A percentile compares a stretch with the other conserved stretches of the same genome.
These are phyloP conservation scores for Pica pica DNA, from an alignment of 2,113 vertebrate genomes.

Conservation along the genomic window DNA sequence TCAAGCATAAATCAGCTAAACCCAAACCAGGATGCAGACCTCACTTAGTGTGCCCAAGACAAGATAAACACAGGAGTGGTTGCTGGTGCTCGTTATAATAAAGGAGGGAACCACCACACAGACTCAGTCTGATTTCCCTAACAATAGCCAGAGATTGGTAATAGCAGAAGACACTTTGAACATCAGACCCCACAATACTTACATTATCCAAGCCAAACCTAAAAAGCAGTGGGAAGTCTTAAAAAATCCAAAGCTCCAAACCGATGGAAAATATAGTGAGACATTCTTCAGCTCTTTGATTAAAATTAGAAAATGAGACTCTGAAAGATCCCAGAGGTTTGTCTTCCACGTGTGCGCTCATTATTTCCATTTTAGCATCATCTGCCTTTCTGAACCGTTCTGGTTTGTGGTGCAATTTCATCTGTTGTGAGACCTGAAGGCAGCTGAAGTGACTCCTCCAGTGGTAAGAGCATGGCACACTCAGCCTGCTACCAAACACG, in stretches of 20 bases:
- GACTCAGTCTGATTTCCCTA: neutral
- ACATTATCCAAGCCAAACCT: neutral
- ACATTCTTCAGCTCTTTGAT: neutral
- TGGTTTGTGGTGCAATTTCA: neutral
- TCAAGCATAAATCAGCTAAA: neutral
- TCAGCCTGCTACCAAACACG: fast-evolving
- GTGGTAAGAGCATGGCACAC: fast-evolving
- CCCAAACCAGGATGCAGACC: neutral
- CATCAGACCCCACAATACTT: neutral
- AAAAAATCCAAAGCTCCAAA: neutral
- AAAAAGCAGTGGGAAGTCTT: neutral
- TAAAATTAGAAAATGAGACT: neutral
- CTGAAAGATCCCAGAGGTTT: neutral
- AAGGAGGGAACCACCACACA: neutral
- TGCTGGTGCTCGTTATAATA: neutral
- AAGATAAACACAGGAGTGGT: neutral
- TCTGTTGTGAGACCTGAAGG: neutral
- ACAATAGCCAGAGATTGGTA: neutral
- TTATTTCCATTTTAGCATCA: neutral
- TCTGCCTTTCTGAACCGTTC: neutral
- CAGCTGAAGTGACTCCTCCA: neutral
- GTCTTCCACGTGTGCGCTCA: neutral
- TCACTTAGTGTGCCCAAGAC: neutral
- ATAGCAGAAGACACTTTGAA: neutral
- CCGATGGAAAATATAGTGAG: neutral